These are phyloP conservation scores for Diaperis boleti DNA, from an alignment of 2,888 invertebrate species.

Conservation along the genomic window DNA sequence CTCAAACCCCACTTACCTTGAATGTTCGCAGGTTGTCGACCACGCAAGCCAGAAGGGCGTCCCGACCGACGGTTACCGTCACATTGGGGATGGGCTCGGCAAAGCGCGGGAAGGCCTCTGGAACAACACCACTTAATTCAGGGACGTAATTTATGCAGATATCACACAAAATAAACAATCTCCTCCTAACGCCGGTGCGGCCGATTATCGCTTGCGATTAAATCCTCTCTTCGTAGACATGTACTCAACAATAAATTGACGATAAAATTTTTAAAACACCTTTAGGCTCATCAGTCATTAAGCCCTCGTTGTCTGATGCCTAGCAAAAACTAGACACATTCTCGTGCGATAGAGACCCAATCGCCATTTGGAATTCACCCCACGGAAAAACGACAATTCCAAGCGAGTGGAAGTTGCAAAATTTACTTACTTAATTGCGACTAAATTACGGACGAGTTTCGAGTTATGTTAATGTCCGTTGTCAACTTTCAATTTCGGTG, in stretches of 20 bases:
- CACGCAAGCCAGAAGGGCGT: constrained; percentile 88
- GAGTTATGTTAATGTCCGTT: neutral
- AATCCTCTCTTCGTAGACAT: constrained; percentile 2
- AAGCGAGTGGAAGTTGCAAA: constrained; percentile 3
- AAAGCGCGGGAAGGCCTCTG: constrained; percentile 78
- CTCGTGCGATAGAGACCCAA: neutral
- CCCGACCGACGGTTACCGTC: constrained; percentile 88
- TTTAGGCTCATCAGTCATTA: constrained; percentile 22
- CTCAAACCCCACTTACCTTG: constrained; percentile 74
- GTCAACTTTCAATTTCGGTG: neutral
- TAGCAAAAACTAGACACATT: constrained; percentile 13
- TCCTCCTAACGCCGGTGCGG: neutral
- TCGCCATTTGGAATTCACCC: neutral
- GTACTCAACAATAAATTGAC: constrained; percentile 9
- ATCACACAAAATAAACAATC: constrained; percentile 37
- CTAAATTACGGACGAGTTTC: constrained; percentile 2
- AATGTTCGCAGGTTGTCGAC: constrained; percentile 89
- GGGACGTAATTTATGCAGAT: constrained; percentile 34
- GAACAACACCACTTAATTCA: constrained; percentile 52
- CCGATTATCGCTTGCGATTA: constrained; percentile 23
- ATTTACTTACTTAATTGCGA: constrained; percentile 12
- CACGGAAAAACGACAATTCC: neutral
- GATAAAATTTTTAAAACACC: constrained; percentile 13
- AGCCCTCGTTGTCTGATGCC: constrained; percentile 2
- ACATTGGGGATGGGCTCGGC: constrained; percentile 92